Percentiles rank a stretch among this genome's conserved stretches.
phyloP scores from a whole-genome alignment of 2,113 vertebrate species.

The Hippolais icterina region DNA sequence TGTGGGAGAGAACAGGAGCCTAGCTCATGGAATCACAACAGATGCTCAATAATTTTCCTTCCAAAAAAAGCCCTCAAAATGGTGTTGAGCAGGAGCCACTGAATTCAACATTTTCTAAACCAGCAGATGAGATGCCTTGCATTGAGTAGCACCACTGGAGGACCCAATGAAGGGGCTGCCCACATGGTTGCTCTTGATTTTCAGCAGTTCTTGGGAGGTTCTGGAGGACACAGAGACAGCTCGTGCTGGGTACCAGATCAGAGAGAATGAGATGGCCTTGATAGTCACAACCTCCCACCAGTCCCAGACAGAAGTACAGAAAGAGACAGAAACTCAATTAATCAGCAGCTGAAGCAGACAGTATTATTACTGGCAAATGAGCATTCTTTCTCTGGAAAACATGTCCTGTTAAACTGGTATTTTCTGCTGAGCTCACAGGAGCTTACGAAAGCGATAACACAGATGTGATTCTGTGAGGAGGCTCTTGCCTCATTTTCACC shows the following conservation, averaged over 20 bases:
- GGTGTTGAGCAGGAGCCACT: neutral
- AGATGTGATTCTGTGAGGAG: neutral
- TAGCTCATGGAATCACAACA: neutral
- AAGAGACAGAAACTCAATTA: neutral
- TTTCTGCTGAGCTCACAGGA: constrained; percentile 12
- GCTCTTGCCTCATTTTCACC: neutral
- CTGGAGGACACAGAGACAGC: neutral
- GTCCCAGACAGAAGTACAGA: neutral
- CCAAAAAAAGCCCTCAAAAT: neutral
- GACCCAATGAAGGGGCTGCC: neutral
- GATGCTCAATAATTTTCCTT: neutral
- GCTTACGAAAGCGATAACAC: rapidly evolving
- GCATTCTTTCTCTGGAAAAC: neutral
- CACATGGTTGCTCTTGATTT: neutral
- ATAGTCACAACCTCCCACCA: neutral
- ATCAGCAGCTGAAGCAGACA: neutral
- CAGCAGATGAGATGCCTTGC: neutral
- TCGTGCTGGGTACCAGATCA: neutral
- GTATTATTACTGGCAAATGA: neutral
- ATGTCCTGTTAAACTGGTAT: neutral
- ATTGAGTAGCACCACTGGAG: neutral
- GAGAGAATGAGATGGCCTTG: neutral
- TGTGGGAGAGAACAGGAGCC: neutral
- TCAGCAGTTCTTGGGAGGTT: neutral
- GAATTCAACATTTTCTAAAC: neutral